Evolutionary conservation across 1,140 invertebrate genomes (phyloP).

Genomic region (Dreissena polymorpha): DNA sequence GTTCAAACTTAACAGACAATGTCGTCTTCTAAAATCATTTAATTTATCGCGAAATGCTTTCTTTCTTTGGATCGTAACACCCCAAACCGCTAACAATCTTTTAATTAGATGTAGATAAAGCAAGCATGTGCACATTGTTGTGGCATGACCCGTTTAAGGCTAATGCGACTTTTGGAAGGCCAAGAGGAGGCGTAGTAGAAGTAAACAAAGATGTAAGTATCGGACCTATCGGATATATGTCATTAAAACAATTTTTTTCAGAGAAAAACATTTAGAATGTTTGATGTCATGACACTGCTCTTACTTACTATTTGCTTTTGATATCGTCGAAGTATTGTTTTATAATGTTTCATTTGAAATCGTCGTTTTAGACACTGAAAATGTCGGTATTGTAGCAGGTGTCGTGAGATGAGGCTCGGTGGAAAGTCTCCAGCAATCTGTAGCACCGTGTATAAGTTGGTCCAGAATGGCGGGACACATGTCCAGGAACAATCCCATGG

Average conservation of each 20-base stretch:
- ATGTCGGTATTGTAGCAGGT: not conserved
- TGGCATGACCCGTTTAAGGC: no score
- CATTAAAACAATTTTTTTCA: not conserved
- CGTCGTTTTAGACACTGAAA: not conserved
- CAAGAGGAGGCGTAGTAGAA: no score
- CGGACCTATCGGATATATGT: not conserved
- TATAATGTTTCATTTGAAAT: not conserved
- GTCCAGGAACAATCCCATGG: conserved; percentile 14
- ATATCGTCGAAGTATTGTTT: not conserved
- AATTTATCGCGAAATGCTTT: no score
- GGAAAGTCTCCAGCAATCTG: no score
- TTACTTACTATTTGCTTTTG: not conserved
- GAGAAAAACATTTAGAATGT: not conserved
- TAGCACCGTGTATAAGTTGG: not conserved
- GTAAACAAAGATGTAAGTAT: not conserved
- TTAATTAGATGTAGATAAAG: no score
- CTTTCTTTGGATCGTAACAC: no score
- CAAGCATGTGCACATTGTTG: no score
- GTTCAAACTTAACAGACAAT: no score
- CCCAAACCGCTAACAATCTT: no score
- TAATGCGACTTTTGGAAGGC: no score
- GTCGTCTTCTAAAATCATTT: no score
- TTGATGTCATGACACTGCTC: not conserved
- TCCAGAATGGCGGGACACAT: conserved; percentile 29
- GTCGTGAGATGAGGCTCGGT: not conserved